Evolutionary conservation across 2,888 invertebrate genomes (phyloP), one percentile per base, ranked within the genome.

Genomic region (Yponomeuta sedellus): DNA sequence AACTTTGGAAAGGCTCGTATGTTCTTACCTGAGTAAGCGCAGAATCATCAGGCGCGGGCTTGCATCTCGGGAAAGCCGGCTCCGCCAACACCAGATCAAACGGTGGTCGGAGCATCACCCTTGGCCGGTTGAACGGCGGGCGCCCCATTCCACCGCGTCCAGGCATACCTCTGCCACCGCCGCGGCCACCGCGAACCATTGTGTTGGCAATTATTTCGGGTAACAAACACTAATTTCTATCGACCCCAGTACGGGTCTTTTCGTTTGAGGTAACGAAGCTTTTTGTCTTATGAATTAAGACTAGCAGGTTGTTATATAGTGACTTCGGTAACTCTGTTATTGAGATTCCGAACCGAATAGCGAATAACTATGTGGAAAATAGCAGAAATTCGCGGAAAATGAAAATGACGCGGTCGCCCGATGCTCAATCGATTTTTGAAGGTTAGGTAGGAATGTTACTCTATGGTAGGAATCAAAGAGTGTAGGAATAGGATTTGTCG

Each of bases 21-120:
- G 34, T 34, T 34, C 8, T 74, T 88, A 95, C 96, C 89, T 95
- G 94, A 20, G 97, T 97, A 57, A 98, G 93, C 0, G 94, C 93
- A 2, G 96, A 93, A 80, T 99, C 99, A 76, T 98, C 98, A 0
- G 95, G 92, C 0, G 93, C 93, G 0, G 97, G 94, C 72, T 91
- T 91, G 16, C 97, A 96, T 73, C 96, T 92, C 0, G 97, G 98
- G 78, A 99, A 99, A 1, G 96, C 94, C 58, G 95, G 94, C 80
- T 98, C 98, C 68, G 97, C 97, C 44, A 97, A 87, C 1, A 96
- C 95, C 68, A 97, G 89, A 80, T 98, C 98, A 75, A 98, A 97
- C 0, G 97, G 97, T 74, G 97, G 96, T 44, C 96, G 92, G 68
- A 81, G 85, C 91, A 87, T 81, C 70, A 87, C 80, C 40, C 90